phyloP scores from a whole-genome alignment of 2,888 invertebrate species.

The Trichogramma dendrolimi region DNA sequence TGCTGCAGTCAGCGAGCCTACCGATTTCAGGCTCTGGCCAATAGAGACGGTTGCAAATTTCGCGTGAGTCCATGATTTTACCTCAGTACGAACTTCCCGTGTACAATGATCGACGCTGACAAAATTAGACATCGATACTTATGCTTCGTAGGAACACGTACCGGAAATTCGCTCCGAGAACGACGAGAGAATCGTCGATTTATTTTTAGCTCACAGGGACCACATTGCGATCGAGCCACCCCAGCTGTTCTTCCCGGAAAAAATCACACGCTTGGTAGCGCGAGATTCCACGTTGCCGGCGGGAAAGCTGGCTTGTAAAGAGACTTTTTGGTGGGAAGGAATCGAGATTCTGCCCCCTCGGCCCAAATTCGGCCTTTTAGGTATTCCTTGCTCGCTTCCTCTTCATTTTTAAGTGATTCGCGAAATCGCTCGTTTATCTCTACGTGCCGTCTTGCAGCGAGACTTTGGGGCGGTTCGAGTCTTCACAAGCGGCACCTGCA shows the following conservation, averaged over 20 bases:
- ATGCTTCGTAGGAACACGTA: constrained; percentile 62
- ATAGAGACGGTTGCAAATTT: constrained; percentile 57
- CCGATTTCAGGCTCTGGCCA: constrained; percentile 69
- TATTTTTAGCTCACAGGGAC: constrained; percentile 59
- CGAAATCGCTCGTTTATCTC: no score
- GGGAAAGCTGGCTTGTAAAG: constrained; percentile 62
- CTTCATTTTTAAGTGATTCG: background rate
- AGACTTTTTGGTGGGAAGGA: constrained; percentile 72
- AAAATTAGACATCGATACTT: constrained; percentile 5
- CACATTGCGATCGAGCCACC: constrained; percentile 64
- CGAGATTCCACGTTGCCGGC: constrained; percentile 53
- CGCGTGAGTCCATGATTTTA: constrained; percentile 34
- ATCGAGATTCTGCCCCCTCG: constrained; percentile 63
- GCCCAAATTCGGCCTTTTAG: constrained; percentile 62
- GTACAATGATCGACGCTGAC: background rate
- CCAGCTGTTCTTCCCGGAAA: constrained; percentile 65
- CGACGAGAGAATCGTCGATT: constrained; percentile 64
- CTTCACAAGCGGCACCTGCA: constrained; percentile 35
- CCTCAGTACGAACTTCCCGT: background rate
- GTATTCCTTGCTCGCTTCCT: constrained; percentile 40
- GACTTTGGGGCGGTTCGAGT: constrained; percentile 46
- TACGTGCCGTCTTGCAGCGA: constrained; percentile 34
- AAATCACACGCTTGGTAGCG: constrained; percentile 63
- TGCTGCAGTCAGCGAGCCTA: constrained; percentile 87
- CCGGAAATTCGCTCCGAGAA: constrained; percentile 63